These are phyloP conservation scores for Diploscapter pachys DNA, from an alignment of 1,140 invertebrate species.

Conservation along the genomic window DNA sequence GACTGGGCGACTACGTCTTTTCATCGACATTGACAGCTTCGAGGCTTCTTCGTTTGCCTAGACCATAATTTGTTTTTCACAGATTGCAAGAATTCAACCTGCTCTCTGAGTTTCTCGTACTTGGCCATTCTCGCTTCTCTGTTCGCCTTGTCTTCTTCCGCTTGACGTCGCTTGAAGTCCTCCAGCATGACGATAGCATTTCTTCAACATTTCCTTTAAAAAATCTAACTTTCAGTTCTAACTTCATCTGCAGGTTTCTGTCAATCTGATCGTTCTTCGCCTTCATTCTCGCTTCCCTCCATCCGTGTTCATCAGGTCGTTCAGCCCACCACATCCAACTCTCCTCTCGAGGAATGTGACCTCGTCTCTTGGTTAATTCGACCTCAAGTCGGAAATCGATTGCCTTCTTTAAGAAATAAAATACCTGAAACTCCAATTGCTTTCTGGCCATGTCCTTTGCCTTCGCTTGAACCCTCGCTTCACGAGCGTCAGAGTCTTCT, in stretches of 20 bases:
- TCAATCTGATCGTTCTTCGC: conserved; percentile 27
- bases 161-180: conserved; percentile 32
- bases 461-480: too few relatives aligned
- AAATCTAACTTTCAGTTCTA: neutral
- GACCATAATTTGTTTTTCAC: conserved; percentile 3
- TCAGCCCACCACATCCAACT: conserved; percentile 34
- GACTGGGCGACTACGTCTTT: conserved; percentile 7
- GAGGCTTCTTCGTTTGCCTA: conserved; percentile 23
- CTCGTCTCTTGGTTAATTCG: too few relatives aligned
- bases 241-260: conserved; percentile 28
- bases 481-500: too few relatives aligned
- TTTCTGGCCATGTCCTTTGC: neutral
- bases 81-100: conserved; percentile 3
- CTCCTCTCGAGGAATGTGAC: neutral
- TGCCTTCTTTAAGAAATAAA: conserved; percentile 5
- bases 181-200: conserved; percentile 23
- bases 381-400: conserved; percentile 3
- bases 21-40: conserved; percentile 3
- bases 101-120: conserved; percentile 26
- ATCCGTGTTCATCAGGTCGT: conserved; percentile 34
- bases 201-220: conserved; percentile 17
- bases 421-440: conserved; percentile 29
- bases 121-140: conserved; percentile 19
- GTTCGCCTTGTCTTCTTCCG: conserved; percentile 19
- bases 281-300: conserved; percentile 28